phyloP scores from a whole-genome alignment of 2,888 invertebrate genomes.

The Bruchidius siliquastri region DNA sequence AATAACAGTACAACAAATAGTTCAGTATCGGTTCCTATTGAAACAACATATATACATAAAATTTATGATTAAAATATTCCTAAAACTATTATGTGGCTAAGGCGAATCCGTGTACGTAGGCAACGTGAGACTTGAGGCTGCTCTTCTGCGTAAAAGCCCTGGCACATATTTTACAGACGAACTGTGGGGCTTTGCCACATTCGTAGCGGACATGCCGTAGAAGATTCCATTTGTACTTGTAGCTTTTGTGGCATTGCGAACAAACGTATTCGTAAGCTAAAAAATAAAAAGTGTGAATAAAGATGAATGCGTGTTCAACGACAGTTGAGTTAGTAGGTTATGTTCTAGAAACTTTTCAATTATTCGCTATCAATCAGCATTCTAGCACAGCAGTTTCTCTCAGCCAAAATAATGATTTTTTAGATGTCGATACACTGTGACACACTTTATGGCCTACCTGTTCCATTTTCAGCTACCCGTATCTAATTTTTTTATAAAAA shows the following conservation, averaged over 20 bases:
- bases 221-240: slow-evolving; percentile 32
- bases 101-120: slow-evolving; percentile 25
- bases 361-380: no score
- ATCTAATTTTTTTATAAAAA: not conserved
- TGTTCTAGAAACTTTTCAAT: no score
- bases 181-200: slow-evolving; percentile 42
- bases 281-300: slow-evolving; percentile 3
- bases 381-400: no score
- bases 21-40: no score
- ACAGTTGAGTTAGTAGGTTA: no score
- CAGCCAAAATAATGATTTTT: no score
- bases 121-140: slow-evolving; percentile 27
- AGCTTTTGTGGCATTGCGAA: slow-evolving; percentile 24
- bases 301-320: no score
- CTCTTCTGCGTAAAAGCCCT: slow-evolving; percentile 34
- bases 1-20: no score
- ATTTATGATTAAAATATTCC: not conserved
- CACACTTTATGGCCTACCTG: no score
- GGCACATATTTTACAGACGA: slow-evolving; percentile 30
- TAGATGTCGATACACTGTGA: no score
- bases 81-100: slow-evolving; percentile 18
- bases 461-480: no score
- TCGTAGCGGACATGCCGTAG: slow-evolving; percentile 64
- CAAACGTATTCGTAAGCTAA: slow-evolving; percentile 16
- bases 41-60: not conserved